Conservation (phyloP, 2,888 invertebrate species). For the Eupithecia subumbrata region DNA sequence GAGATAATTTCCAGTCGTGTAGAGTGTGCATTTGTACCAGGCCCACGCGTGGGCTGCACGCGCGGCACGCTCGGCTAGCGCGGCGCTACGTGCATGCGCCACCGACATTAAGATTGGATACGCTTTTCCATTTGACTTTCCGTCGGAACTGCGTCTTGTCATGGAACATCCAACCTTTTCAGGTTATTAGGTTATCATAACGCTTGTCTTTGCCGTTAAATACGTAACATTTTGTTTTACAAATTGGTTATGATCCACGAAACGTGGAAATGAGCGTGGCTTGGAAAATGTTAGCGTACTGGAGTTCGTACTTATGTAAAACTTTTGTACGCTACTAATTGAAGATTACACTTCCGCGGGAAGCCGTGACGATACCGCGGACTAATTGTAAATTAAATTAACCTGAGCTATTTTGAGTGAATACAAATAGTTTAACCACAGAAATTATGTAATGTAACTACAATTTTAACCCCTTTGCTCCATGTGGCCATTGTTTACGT, state of each 20-base stretch:
- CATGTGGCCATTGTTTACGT: not conserved
- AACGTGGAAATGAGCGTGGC: not conserved
- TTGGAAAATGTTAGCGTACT: not conserved
- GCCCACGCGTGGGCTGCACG: constrained; percentile 30
- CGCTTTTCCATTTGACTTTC: constrained; percentile 79
- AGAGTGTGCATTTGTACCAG: not conserved
- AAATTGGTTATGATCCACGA: not conserved
- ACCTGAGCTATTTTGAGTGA: not conserved
- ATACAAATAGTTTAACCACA: not conserved
- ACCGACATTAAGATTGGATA: constrained; percentile 71
- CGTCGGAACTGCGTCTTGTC: constrained; percentile 78
- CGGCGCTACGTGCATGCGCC: constrained; percentile 70
- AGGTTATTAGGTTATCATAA: constrained; percentile 77
- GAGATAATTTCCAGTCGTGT: not conserved
- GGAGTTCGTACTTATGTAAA: not conserved
- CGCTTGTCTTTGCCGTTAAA: constrained; percentile 54
- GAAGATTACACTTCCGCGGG: not conserved
- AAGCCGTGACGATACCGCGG: not conserved
- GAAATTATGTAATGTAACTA: not conserved
- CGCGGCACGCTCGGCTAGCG: not conserved
- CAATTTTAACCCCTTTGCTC: not conserved
- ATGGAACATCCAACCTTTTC: constrained; percentile 74
- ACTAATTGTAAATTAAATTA: not conserved
- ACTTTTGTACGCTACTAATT: not conserved
- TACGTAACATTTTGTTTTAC: constrained; percentile 50